Evolutionary conservation across 2,888 invertebrate species (phyloP), one percentile per base, ranked within the genome.

Genomic region (Lumbricus terrestris): DNA sequence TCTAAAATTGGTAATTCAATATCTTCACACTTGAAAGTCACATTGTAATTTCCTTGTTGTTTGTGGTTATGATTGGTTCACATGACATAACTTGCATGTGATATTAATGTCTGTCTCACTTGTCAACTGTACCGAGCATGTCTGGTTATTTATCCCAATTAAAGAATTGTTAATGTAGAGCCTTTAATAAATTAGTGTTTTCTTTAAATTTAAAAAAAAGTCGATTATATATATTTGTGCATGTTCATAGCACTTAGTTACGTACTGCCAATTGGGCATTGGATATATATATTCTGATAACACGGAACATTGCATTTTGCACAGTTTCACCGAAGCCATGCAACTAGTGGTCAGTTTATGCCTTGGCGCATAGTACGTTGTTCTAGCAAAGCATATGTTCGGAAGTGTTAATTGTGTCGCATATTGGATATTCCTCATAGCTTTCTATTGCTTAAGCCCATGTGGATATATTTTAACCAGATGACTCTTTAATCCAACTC

Each of bases 1-100:
- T 40, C 42, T 88, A 29, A 88, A 88, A 88, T 47, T 88, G 88
- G 88, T 88, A n/a, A 42, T 40, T 40, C 33, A 18, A 42, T 88
- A 15, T 34, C 85, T 85, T 85, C 33, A 33, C 23, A 20, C 33
- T 85, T 8, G 3, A n/a, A 85, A 37, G 85, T 23, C 34, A 85
- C 33, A 4, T 37, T 85, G 85, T n/a, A 85, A 29, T 18, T 85
- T 85, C 37, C 0, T 33, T 8, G 3, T 88, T 35, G n/a, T 69
- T 69, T 69, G 11, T n/a, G n/a, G 29, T 69, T 69, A 13, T 69
- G n/a, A 69, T 8, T 69, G 69, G 69, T n/a, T 69, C 11, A n/a
- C 23, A 23, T 47, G 47, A 47, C 13, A 5, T n/a, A 13, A 1
- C 69, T 16, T n/a, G 8, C n/a, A 69, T n/a, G 11, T 69, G 69